Percentiles rank a stretch among this genome's conserved stretches.
These are phyloP conservation scores for Clarias pachynema DNA, from an alignment of 2,797 vertebrate genomes.

Conservation along the genomic window DNA sequence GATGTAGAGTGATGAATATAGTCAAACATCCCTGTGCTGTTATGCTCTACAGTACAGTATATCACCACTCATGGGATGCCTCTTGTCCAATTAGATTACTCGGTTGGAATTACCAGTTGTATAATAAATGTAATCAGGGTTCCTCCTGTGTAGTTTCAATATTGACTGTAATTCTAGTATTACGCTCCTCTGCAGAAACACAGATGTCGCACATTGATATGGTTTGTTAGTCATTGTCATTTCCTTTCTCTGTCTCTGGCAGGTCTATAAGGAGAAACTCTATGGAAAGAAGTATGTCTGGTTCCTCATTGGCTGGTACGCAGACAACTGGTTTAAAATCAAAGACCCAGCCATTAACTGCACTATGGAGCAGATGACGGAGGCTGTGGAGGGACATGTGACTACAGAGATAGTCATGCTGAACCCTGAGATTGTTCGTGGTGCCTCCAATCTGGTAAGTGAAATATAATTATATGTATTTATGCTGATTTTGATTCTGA, in stretches of 20 bases:
- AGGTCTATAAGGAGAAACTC: slow-evolving; percentile 96
- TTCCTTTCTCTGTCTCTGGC: slow-evolving; percentile 20
- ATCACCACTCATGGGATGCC: too few species aligned
- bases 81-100: too few species aligned
- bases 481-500: not conserved
- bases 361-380: slow-evolving; percentile 92
- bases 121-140: not conserved
- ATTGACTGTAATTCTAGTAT: not conserved
- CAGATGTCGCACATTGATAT: not conserved
- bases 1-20: too few species aligned
- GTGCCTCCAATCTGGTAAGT: slow-evolving; percentile 91
- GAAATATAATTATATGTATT: not conserved
- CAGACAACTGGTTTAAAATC: slow-evolving; percentile 97
- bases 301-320: slow-evolving; percentile 97
- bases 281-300: slow-evolving; percentile 95
- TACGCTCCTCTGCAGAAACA: not conserved
- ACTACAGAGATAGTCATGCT: slow-evolving; percentile 98
- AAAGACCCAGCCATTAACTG: slow-evolving; percentile 94
- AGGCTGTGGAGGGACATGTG: slow-evolving; percentile 93
- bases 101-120: too few species aligned
- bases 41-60: too few species aligned
- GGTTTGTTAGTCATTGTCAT: not conserved
- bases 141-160: not conserved
- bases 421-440: slow-evolving; percentile 91
- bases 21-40: too few species aligned